phyloP scores from a whole-genome alignment of 2,888 invertebrate species.

The Monopis laevigella region DNA sequence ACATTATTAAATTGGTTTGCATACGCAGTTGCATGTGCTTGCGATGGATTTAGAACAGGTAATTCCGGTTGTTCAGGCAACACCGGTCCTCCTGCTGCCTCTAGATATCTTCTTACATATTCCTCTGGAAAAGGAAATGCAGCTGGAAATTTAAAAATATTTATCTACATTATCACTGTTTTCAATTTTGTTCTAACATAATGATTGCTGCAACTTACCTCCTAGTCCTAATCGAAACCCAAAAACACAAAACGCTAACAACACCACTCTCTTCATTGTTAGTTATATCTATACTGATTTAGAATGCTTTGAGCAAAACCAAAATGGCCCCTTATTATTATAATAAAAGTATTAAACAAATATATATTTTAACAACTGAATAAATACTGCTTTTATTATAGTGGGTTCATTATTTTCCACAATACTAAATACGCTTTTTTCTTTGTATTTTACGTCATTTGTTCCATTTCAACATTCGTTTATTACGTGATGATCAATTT shows the following conservation, averaged over 20 bases:
- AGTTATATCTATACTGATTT: slow-evolving; percentile 27
- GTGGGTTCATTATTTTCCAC: slow-evolving; percentile 10
- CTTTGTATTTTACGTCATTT: slow-evolving; percentile 10
- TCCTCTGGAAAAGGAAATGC: slow-evolving; percentile 17
- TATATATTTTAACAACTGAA: slow-evolving; percentile 33
- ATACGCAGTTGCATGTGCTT: not conserved
- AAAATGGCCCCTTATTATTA: slow-evolving; percentile 25
- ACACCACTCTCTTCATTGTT: slow-evolving; percentile 26
- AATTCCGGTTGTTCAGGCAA: slow-evolving; percentile 1
- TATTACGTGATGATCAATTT: no score
- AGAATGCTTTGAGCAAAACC: slow-evolving; percentile 28
- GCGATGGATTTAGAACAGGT: not conserved
- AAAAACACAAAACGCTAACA: slow-evolving; percentile 26
- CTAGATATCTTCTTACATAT: slow-evolving; percentile 8
- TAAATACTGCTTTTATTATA: slow-evolving; percentile 26
- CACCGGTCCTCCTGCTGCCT: slow-evolving; percentile 5
- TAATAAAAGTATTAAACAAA: slow-evolving; percentile 27
- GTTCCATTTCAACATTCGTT: slow-evolving; percentile 9
- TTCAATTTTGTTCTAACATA: not conserved
- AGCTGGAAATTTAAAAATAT: no score
- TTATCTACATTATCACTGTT: not conserved
- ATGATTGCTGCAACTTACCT: no score
- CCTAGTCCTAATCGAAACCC: slow-evolving; percentile 26
- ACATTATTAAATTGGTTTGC: not conserved
- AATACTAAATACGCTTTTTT: slow-evolving; percentile 1